These are phyloP conservation scores for Ceratoteleas bidentatus DNA, from an alignment of 1,140 invertebrate genomes.

Conservation along the genomic window DNA sequence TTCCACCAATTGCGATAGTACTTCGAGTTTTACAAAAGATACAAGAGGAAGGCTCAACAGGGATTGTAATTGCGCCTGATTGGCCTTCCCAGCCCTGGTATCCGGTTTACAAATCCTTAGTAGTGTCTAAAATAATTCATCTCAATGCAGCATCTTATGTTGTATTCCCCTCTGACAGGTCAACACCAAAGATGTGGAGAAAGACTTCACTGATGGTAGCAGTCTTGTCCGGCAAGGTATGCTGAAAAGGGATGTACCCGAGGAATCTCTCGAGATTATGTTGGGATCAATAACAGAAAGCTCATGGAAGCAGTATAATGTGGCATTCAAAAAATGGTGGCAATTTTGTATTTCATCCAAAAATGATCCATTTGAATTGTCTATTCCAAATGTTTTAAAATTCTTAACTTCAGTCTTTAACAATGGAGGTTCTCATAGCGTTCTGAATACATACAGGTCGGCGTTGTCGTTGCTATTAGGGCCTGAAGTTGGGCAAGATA, in stretches of 20 bases:
- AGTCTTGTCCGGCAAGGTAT: conserved; percentile 33
- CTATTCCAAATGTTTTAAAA: neutral
- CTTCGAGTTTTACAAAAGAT: neutral
- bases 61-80: neutral
- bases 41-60: neutral
- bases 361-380: conserved; percentile 1
- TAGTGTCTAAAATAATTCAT: conserved; percentile 33
- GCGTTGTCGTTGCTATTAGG: neutral
- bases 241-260: neutral
- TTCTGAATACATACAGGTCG: neutral
- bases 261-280: conserved; percentile 11
- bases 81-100: conserved; percentile 70
- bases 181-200: conserved; percentile 19
- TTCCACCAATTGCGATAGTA: neutral
- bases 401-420: neutral
- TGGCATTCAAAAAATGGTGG: neutral
- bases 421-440: neutral
- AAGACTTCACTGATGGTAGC: conserved; percentile 39
- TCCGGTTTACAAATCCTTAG: conserved; percentile 59
- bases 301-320: conserved; percentile 42
- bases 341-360: neutral
- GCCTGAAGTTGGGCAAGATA: neutral
- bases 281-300: conserved; percentile 20
- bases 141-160: conserved; percentile 10
- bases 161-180: conserved; percentile 29